Evolutionary conservation across 2,113 vertebrate species (phyloP), one percentile per base, ranked within the genome.

Genomic region (Numenius arquata): DNA sequence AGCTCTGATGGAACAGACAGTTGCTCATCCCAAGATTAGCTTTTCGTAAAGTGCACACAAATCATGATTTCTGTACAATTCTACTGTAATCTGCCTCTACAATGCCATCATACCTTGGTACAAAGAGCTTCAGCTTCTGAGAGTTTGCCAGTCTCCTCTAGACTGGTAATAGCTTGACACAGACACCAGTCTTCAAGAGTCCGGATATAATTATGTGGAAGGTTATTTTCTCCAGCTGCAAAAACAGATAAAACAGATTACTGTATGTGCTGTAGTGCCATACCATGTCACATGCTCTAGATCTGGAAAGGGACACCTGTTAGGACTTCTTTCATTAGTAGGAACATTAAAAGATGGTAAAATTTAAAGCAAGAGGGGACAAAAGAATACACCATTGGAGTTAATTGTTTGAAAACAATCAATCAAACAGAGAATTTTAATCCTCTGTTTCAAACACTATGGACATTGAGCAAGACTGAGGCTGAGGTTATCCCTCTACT

Each of bases 91-190:
- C 52, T 89, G 45, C 14, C 59, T 62, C 8, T 21, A 13, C 11
- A 8, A 61, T n/a, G 11, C 3, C 47, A 80, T 16, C 79, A 56
- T 98, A 99, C 99, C 99, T 99, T 99, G 63, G 97, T 98, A 92
- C 99, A 99, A 66, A 99, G 98, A 61, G 98, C 97, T 96, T 99
- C 99, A 13, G 99, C 99, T 95, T 99, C 98, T 50, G 99, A 97
- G 58, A 98, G 96, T 87, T 97, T 98, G 40, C 98, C 98, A 26
- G 95, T 94, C 85, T 99, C 98, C 85, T 98, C 97, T 22, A 99
- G 98, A 65, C 98, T 98, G 62, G 98, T 98, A 93, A 99, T 98
- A 45, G 99, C 98, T 96, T 99, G 99, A 85, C 98, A 99, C 4
- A 99, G 96, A 41, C 98, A 99, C 99, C 99, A 99, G 71, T 95